Percentiles rank a stretch among this genome's conserved stretches.
These are phyloP conservation scores for Diaprepes abbreviatus DNA, from an alignment of 2,888 invertebrate species.

Conservation along the genomic window DNA sequence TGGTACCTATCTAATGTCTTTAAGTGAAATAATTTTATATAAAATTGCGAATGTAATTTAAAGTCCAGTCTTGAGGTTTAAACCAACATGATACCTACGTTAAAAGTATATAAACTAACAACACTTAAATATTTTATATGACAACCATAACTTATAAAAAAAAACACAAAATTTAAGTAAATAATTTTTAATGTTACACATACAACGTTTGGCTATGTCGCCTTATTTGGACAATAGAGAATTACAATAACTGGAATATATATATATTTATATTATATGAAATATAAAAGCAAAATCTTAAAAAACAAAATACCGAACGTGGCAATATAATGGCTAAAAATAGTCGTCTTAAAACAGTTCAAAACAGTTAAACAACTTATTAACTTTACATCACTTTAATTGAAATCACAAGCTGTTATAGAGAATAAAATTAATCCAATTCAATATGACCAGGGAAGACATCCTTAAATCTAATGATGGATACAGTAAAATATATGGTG, in stretches of 20 bases:
- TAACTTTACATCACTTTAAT: background rate
- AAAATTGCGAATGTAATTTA: too few relatives aligned
- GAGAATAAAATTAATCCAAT: too few relatives aligned
- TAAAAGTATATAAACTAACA: too few relatives aligned
- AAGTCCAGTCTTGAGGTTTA: too few relatives aligned
- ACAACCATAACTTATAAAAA: too few relatives aligned
- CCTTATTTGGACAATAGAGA: background rate
- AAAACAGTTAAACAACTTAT: background rate
- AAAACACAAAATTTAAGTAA: background rate
- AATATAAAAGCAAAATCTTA: slow-evolving; percentile 2
- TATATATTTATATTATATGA: background rate
- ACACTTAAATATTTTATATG: too few relatives aligned
- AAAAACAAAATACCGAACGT: slow-evolving; percentile 15
- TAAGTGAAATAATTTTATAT: too few relatives aligned
- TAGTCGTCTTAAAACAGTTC: background rate
- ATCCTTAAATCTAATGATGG: too few relatives aligned
- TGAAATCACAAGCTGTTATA: background rate
- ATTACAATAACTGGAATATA: slow-evolving; percentile 2
- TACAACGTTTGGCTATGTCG: background rate
- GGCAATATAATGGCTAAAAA: slow-evolving; percentile 19
- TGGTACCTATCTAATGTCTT: too few relatives aligned
- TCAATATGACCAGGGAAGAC: too few relatives aligned
- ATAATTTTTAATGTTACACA: slow-evolving; percentile 4
- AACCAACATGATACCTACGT: too few relatives aligned
- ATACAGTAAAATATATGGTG: too few relatives aligned